A percentile compares a stretch with the other conserved stretches of the same genome.
Conservation (phyloP, 1,140 invertebrate genomes). For the Oryctes rhinoceros region DNA sequence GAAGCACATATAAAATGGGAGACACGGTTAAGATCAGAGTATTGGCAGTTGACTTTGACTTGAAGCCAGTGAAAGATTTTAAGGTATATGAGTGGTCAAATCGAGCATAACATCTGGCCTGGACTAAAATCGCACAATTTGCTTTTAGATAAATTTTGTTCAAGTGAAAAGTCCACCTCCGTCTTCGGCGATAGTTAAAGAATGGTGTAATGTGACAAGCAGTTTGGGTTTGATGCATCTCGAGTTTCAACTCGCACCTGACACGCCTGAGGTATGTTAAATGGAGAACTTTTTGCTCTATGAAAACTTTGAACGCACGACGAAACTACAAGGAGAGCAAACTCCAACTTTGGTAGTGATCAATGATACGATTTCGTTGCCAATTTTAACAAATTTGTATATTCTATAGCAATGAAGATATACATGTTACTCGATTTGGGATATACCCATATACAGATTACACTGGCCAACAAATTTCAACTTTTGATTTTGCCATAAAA, state of each 20-base stretch:
- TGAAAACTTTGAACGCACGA: no score
- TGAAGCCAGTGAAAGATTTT: conserved; percentile 53
- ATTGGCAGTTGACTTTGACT: conserved; percentile 63
- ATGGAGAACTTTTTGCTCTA: neutral
- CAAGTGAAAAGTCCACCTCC: neutral
- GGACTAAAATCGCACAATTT: neutral
- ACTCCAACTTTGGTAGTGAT: no score
- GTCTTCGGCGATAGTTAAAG: conserved; percentile 45
- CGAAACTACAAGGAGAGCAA: no score
- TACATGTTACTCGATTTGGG: no score
- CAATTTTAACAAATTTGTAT: no score
- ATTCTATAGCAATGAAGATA: no score
- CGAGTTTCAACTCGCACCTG: conserved; percentile 65
- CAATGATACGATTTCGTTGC: no score
- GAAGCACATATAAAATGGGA: conserved; percentile 71
- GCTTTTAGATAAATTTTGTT: neutral
- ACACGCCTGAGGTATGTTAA: conserved; percentile 57
- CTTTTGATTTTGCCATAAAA: no score
- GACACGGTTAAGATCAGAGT: conserved; percentile 67
- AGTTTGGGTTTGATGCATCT: conserved; percentile 66
- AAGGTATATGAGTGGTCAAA: conserved; percentile 51
- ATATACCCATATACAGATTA: no score
- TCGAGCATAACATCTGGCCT: neutral
- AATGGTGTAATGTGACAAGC: conserved; percentile 67
- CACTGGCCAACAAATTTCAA: no score